These are phyloP conservation scores for Cylas formicarius DNA, from an alignment of 1,140 invertebrate species.

Conservation along the genomic window DNA sequence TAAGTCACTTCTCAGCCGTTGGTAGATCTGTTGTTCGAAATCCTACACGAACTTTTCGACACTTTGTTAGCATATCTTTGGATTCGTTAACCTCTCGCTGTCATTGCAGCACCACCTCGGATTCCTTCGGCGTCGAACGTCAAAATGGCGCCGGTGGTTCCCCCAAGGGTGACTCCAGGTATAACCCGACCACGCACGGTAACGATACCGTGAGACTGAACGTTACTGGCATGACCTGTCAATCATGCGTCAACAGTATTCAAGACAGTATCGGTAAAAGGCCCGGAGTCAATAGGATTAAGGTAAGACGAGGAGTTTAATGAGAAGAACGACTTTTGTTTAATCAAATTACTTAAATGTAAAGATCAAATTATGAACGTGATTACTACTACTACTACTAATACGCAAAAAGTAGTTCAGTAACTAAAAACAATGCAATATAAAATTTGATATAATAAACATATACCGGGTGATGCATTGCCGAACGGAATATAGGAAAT, in stretches of 20 bases:
- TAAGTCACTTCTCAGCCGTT: too few relatives aligned
- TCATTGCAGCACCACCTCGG: constrained; percentile 34
- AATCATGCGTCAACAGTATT: constrained; percentile 73
- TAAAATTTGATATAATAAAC: too few relatives aligned
- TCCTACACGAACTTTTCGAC: too few relatives aligned
- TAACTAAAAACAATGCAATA: too few relatives aligned
- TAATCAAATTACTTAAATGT: too few relatives aligned
- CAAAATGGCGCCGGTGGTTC: constrained; percentile 23
- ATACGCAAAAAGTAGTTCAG: too few relatives aligned
- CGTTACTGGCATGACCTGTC: constrained; percentile 77
- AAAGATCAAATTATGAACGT: too few relatives aligned
- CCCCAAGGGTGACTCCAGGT: constrained; percentile 25
- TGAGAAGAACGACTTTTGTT: too few relatives aligned
- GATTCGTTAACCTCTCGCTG: constrained; percentile 3
- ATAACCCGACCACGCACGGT: neutral
- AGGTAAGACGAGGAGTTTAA: constrained; percentile 46
- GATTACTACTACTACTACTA: too few relatives aligned
- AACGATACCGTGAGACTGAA: constrained; percentile 35
- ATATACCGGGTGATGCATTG: too few relatives aligned
- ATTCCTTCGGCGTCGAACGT: constrained; percentile 33
- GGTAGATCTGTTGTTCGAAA: too few relatives aligned
- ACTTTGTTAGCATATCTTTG: constrained; percentile 5
- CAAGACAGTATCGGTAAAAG: constrained; percentile 54
- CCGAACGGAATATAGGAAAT: too few relatives aligned
- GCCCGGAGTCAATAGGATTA: constrained; percentile 55